Base-by-base conservation (phyloP, 2,888 invertebrate genomes). In the Lottia scabra region DNA sequence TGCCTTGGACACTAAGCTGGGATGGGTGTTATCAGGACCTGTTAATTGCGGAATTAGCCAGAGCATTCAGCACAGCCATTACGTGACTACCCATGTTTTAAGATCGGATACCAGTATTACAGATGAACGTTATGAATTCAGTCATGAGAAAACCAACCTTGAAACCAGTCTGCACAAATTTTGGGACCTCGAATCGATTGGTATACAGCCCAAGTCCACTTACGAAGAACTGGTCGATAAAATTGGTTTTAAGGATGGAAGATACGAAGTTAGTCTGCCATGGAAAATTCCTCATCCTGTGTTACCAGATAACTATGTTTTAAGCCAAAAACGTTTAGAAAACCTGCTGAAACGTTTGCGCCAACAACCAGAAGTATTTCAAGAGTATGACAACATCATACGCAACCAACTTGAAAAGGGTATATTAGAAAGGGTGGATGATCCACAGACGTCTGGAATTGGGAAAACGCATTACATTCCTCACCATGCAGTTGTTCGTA, bases 21-120 rank as follows among this genome's bases (percentile, higher is more conserved):
- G 56, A 23, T 56, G 56, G 56, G 56, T 23, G 12, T 23, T 56
- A 12, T 56, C 19, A 56, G 56, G 56, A 56, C 56, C 56, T 56
- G 56, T 56, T 12, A 23, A 56, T 13, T 3, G 19, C 56, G 19
- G 5, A 23, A 23, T 10, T 19, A 56, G 23, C 23, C n/a, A 56
- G 6, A 56, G 19, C 5, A 23, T 12, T 19, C 56, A 56, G 12
- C 56, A 56, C 16, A 56, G 23, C 56, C n/a, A 56, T 23, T 12
- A 56, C 56, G 23, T n/a, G 23, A 56, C 56, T 56, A 56, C n/a
- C 56, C 56, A 56, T 56, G 56, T 56, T n/a, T 56, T 56, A 23
- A 56, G 56, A 56, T 56, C 8, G 5, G 56, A 56, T 16, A 56
- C 56, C 38, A 5, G 38, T 8, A 38, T 38, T 6, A 10, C 38